Evolutionary conservation across 2,113 vertebrate species (phyloP).

Genomic region (Dendrocopos noguchii): DNA sequence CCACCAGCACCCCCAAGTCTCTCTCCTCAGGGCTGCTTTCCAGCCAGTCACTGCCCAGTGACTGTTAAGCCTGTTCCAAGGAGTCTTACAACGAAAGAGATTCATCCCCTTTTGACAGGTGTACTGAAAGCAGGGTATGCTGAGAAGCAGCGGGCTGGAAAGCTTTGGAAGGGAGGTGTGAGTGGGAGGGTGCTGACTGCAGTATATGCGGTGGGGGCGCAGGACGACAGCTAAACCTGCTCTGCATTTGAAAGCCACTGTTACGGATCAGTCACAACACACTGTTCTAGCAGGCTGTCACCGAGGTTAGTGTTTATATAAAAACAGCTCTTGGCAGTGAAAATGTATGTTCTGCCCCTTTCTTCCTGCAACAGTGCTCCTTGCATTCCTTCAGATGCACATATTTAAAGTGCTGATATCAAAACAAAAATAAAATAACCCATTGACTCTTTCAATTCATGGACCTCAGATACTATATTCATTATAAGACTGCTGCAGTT

Average conservation of each 20-base stretch:
- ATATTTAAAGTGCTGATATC: neutral
- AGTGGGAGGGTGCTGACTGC: neutral
- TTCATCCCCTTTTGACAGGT: neutral
- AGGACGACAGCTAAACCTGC: slow-evolving; percentile 2
- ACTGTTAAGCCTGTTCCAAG: neutral
- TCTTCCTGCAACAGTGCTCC: neutral
- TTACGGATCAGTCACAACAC: neutral
- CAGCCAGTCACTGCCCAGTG: too few relatives aligned
- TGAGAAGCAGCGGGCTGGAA: neutral
- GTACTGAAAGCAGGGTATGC: neutral
- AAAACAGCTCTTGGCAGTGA: slow-evolving; percentile 24
- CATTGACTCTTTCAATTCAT: neutral
- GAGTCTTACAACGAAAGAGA: neutral
- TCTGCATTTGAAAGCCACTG: slow-evolving; percentile 26
- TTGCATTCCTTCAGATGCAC: neutral
- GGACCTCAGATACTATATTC: neutral
- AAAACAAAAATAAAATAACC: neutral
- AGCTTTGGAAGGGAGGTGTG: neutral
- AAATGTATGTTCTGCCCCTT: neutral
- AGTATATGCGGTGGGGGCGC: neutral
- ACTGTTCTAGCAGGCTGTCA: neutral
- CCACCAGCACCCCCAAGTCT: too few relatives aligned
- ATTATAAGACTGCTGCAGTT: neutral
- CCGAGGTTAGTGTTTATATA: slow-evolving; percentile 20
- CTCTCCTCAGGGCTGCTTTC: too few relatives aligned